Evolutionary conservation across 2,888 invertebrate species (phyloP), one percentile per base, ranked within the genome.

Genomic region (Unio delphinus): DNA sequence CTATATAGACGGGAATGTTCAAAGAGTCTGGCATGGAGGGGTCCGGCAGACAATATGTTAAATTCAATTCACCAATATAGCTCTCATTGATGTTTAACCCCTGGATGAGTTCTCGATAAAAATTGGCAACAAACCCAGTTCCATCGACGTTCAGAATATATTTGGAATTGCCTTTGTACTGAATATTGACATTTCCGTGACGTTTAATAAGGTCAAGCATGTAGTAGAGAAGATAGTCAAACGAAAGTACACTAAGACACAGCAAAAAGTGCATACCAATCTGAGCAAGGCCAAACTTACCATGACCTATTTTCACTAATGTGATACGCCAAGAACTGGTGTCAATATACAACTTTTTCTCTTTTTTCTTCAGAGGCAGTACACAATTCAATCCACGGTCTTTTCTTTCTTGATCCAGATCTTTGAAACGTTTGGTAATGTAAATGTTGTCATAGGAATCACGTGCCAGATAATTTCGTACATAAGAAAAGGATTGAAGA

Each of bases 221-320:
- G 73, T 82, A 85, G 68, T 83, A 86, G 26, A 87, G 72, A 56
- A 81, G 76, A 71, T 79, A 85, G 68, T 87, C 84, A 70, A 86
- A 84, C 11, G 70, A 57, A 20, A 80, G 61, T 0, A 84, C 69
- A 17, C 78, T 56, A 5, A 78, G 28, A 15, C 81, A 74, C 18
- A 86, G 69, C 8, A 83, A 57, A 26, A 84, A 68, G 70, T 86
- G 84, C 4, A 84, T 71, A 11, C 73, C 45, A 15, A 85, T 68
- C 23, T 82, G 76, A 28, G 73, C 72, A 55, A 85, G 70, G 3
- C 85, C 86, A 5, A 81, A 66, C n/a, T 73, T 65, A 57, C 75
- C 75, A 23, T 80, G 69, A 1, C 74, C 69, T 11, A 79, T 68
- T 65, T 87, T 86, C 17, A 72, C 67, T 3, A 70, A 64, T 8